Evolutionary conservation across 2,888 invertebrate species (phyloP).

Genomic region (Polydrusus pterygomalis): DNA sequence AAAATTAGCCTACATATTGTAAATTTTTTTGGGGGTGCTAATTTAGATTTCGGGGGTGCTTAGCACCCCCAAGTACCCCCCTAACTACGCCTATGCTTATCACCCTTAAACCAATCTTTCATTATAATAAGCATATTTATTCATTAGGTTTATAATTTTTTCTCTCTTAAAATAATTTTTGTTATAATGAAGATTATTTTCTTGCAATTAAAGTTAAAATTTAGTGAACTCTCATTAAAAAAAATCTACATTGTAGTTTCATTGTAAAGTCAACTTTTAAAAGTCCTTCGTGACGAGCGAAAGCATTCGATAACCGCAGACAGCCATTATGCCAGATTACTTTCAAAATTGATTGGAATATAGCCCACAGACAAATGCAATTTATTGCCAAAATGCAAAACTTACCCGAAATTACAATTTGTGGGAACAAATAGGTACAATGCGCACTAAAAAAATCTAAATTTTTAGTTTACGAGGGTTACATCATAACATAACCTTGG

Average conservation of each 20-base stretch:
- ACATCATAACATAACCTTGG: no score
- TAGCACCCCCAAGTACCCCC: no score
- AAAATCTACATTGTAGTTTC: constrained; percentile 1
- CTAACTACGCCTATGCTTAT: no score
- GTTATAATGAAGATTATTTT: no score
- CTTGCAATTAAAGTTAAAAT: no score
- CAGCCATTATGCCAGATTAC: constrained; percentile 29
- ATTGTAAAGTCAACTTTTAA: constrained; percentile 6
- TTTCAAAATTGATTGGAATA: constrained; percentile 19
- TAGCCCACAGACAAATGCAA: constrained; percentile 28
- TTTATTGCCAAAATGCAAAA: constrained; percentile 31
- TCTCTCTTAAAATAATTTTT: no score
- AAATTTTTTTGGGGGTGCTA: no score
- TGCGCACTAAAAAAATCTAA: background rate
- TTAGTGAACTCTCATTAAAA: background rate
- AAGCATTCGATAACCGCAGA: constrained; percentile 35
- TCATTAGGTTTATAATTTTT: no score
- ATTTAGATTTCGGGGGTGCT: no score
- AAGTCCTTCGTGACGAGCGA: constrained; percentile 21
- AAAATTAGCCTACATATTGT: no score
- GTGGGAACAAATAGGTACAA: constrained; percentile 8
- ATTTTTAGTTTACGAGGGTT: constrained; percentile 15
- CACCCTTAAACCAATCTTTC: no score
- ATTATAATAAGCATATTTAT: no score
- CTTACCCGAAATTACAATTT: constrained; percentile 22